These are phyloP conservation scores for Sebastes reedi DNA, from an alignment of 2,797 vertebrate genomes.

Conservation along the genomic window DNA sequence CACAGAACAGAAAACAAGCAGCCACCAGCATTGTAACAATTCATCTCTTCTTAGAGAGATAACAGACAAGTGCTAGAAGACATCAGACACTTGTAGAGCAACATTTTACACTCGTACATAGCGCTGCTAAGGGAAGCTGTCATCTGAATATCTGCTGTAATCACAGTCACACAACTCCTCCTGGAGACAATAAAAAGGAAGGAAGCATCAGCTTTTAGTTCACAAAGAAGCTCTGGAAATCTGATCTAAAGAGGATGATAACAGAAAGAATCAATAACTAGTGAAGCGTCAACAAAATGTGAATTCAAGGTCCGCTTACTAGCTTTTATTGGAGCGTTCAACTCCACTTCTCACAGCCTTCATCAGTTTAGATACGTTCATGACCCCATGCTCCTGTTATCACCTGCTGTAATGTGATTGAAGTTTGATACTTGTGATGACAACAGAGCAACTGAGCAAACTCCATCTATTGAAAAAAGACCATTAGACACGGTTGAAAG, in stretches of 20 bases:
- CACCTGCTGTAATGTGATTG: not conserved
- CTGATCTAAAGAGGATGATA: not conserved
- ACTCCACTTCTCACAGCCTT: not conserved
- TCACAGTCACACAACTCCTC: not conserved
- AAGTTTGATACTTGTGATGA: not conserved
- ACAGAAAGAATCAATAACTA: not conserved
- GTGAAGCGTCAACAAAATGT: accelerated
- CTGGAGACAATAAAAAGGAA: not conserved
- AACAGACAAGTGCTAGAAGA: not conserved
- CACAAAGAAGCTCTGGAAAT: not conserved
- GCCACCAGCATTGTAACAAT: not conserved
- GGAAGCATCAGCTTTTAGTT: not conserved
- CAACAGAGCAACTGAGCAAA: not conserved
- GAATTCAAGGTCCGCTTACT: not conserved
- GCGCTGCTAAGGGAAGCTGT: not conserved
- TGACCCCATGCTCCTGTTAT: not conserved
- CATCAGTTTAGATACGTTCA: not conserved
- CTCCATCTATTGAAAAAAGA: not conserved
- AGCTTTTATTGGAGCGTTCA: not conserved
- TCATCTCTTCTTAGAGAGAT: not conserved
- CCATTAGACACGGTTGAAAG: not conserved
- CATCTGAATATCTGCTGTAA: not conserved
- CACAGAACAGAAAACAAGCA: not conserved
- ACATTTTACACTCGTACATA: not conserved
- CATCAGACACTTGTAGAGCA: not conserved